A percentile compares a stretch with the other conserved stretches of the same genome.
Conservation (phyloP, 2,797 vertebrate species). For the Anniella stebbinsi region DNA sequence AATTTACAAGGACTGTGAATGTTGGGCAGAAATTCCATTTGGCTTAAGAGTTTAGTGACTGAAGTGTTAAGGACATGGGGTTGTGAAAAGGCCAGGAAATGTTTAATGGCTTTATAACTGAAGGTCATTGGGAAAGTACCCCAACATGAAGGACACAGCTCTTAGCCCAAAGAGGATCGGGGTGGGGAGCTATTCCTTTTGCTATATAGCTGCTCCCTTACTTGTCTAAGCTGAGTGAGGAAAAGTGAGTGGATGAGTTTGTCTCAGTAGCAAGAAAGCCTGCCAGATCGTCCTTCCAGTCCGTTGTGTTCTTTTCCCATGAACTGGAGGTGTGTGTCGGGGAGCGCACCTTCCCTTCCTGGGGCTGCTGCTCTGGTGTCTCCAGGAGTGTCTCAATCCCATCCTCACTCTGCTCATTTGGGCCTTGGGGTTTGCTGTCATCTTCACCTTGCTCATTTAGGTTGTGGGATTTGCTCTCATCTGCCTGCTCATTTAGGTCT, state of each 20-base stretch:
- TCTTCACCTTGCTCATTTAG: background rate
- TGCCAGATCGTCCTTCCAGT: background rate
- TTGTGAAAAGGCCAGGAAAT: background rate
- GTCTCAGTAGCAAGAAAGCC: background rate
- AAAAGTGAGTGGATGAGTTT: background rate
- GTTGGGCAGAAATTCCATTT: background rate
- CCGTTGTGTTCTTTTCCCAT: background rate
- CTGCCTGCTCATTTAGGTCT: background rate
- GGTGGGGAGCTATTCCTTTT: background rate
- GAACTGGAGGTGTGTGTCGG: background rate
- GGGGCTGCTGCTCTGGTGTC: background rate
- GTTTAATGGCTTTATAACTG: background rate
- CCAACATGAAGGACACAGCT: background rate
- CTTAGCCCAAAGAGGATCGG: too few species aligned
- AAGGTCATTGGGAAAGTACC: background rate
- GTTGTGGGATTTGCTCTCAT: background rate
- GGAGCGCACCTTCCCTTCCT: background rate
- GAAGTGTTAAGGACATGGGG: background rate
- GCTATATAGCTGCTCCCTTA: background rate
- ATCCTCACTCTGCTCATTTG: background rate
- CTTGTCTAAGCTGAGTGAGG: background rate
- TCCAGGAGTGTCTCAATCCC: too few species aligned
- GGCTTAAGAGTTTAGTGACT: background rate
- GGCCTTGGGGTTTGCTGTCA: background rate
- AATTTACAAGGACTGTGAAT: background rate